Conservation (phyloP, 2,888 invertebrate genomes). For the Cremastinae sp. region DNA sequence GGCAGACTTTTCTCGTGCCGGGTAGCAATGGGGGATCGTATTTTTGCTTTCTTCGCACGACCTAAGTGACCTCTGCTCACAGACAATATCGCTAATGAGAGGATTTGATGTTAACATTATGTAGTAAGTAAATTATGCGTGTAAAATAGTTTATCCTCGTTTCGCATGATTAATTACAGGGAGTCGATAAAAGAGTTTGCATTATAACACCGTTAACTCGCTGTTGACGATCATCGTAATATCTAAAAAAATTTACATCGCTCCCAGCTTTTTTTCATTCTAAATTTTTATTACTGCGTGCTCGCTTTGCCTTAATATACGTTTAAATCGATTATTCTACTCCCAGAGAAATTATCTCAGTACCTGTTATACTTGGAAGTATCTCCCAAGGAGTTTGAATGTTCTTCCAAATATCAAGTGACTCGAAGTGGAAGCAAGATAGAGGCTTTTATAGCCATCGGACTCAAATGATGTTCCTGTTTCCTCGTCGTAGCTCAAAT, state of each 20-base stretch:
- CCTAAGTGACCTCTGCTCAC: constrained; percentile 63
- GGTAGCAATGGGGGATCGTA: constrained; percentile 44
- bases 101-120: constrained; percentile 72
- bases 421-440: constrained; percentile 78
- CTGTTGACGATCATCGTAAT: background rate
- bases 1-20: constrained; percentile 23
- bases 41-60: constrained; percentile 22
- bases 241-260: background rate
- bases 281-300: background rate
- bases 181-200: constrained; percentile 59
- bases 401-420: constrained; percentile 75
- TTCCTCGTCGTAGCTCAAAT: constrained; percentile 10
- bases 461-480: constrained; percentile 47
- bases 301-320: background rate
- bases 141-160: constrained; percentile 57
- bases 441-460: constrained; percentile 72
- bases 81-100: constrained; percentile 71
- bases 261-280: background rate
- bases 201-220: constrained; percentile 9
- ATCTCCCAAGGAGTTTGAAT: constrained; percentile 69
- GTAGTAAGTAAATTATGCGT: constrained; percentile 71
- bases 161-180: constrained; percentile 70
- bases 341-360: constrained; percentile 12
- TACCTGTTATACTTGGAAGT: constrained; percentile 38
- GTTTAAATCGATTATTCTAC: background rate